Evolutionary conservation across 2,888 invertebrate species (phyloP), one percentile per base, ranked within the genome.

Genomic region (Coelogynopora nodosa): DNA sequence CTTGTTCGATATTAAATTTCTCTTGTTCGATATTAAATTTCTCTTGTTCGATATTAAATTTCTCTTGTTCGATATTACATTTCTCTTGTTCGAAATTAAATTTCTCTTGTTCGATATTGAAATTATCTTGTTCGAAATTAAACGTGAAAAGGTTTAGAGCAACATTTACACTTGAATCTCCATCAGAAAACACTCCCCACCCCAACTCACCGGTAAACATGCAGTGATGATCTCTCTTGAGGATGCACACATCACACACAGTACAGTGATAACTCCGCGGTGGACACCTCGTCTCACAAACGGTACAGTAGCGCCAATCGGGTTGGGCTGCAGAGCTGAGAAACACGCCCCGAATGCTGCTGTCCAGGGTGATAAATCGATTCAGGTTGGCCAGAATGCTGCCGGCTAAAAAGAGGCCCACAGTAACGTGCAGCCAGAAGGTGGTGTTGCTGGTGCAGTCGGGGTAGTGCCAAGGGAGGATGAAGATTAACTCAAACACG

Each of bases 241-340:
- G 93, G 28, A 95, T 94, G 91, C 95, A 95, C 85, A 94, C 94
- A 90, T 95, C 94, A 91, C 96, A 97, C 87, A 95, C 93, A 88
- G 93, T 93, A 90, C 96, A 96, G 90, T 95, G 95, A 90, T 94
- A 96, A 80, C 95, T 94, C 89, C 95, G 94, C 0, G 94, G 94
- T 0, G 94, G 93, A 1, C 93, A 92, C 88, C 93, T 93, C 89
- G 93, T 93, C 91, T 96, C 95, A 92, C 97, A 97, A 0, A 93
- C 92, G 0, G 94, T 31, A 23, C 86, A 86, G 86, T 28, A 86
- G 85, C 86, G 1, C n/a, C 27, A 82, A 0, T 1, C 86, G 31
- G 10, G 30, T 31, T 23, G 49, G 86, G 27, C 28, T 67, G 0
- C 31, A 31, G 30, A 86, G 27, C 27, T 86, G 18, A 30, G 26